These are phyloP conservation scores for Carassius gibelio DNA, from an alignment of 2,113 vertebrate genomes.

Conservation along the genomic window DNA sequence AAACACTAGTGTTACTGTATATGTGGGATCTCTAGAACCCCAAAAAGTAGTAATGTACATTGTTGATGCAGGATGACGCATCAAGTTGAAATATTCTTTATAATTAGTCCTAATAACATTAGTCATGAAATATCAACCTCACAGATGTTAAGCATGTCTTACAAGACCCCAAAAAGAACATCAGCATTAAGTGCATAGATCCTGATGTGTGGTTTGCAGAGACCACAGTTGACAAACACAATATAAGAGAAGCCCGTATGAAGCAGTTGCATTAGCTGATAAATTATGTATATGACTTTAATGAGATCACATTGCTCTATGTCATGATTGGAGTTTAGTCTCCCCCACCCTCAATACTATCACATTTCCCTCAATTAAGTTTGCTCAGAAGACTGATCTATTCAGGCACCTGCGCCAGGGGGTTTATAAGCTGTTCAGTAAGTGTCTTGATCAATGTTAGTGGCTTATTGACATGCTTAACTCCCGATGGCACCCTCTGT, in stretches of 20 bases:
- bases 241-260: not conserved
- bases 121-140: not conserved
- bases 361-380: constrained; percentile 59
- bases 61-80: not conserved
- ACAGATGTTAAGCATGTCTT: not conserved
- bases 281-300: constrained; percentile 54
- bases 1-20: not conserved
- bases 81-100: not conserved
- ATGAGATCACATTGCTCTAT: constrained; percentile 52
- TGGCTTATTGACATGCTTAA: constrained; percentile 46
- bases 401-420: constrained; percentile 22
- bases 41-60: not conserved
- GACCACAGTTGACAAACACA: not conserved
- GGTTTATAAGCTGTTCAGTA: constrained; percentile 38
- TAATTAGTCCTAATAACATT: not conserved
- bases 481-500: constrained; percentile 42
- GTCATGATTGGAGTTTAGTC: constrained; percentile 23
- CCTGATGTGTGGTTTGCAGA: not conserved
- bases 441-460: constrained; percentile 49
- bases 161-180: not conserved
- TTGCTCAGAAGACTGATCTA: constrained; percentile 53
- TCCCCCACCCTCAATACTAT: constrained; percentile 16
- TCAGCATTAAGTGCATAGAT: not conserved
- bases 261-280: constrained; percentile 47
- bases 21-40: not conserved